Evolutionary conservation across 2,797 vertebrate species (phyloP), one percentile per base, ranked within the genome.

Genomic region (Tangara arthus): DNA sequence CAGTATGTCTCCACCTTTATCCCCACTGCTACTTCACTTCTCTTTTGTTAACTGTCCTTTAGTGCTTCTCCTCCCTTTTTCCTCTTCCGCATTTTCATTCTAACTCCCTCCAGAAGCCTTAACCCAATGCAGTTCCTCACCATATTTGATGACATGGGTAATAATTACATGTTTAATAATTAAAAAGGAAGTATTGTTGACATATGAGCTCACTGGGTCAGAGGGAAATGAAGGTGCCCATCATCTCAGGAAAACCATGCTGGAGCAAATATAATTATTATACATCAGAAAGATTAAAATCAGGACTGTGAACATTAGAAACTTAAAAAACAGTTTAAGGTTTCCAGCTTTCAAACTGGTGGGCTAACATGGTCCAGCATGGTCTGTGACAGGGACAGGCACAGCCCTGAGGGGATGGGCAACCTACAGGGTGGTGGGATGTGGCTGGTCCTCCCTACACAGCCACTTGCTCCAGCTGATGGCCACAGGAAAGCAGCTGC

Each of bases 1-100:
- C 94, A 96, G 87, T 79, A 65, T 90, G 90, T 68, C 28, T 70
- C 86, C 60, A 93, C 78, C 91, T 91, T 93, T 69, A 60, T 2
- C 80, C 42, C 64, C 65, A 72, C 30, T 71, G 55, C 56, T 81
- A 26, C 50, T 46, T 87, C 80, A 61, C 55, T 68, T 21, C 84
- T 71, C 23, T 53, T 57, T 28, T 59, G 20, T 86, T 72, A 69
- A 17, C 27, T 57, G 7, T 50, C 44, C 49, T 72, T 59, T 34
- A 73, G 19, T 50, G 28, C 63, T 89, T 84, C 46, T 73, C 47
- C 41, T 91, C 20, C 27, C 30, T 39, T 87, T 50, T 60, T 73
- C 23, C 72, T 81, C 22, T 61, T 85, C 81, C 77, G 50, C 49
- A 66, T 85, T 89, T 95, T 90, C 52, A 61, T 82, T 52, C 32